These are phyloP conservation scores for Sinelater perroti DNA, from an alignment of 2,888 invertebrate species.

Conservation along the genomic window DNA sequence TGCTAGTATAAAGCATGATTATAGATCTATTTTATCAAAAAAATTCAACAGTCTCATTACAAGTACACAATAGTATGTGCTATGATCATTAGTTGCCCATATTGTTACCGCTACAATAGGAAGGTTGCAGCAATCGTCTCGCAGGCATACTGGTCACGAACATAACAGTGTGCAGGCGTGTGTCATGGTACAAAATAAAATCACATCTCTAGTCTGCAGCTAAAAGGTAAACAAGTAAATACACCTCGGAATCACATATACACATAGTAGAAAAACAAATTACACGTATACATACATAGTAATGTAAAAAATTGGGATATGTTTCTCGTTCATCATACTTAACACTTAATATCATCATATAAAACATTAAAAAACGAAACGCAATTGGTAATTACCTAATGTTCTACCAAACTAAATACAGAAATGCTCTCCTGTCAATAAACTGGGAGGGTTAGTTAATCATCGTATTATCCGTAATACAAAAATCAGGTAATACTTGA, in stretches of 20 bases:
- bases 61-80: slow-evolving; percentile 16
- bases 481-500: not conserved
- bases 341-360: not conserved
- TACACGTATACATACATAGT: slow-evolving; percentile 3
- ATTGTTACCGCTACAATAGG: too few relatives aligned
- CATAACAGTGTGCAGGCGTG: slow-evolving; percentile 8
- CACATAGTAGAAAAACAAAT: not conserved
- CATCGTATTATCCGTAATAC: too few relatives aligned
- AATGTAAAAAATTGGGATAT: slow-evolving; percentile 14
- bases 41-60: slow-evolving; percentile 23
- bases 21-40: slow-evolving; percentile 18
- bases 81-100: slow-evolving; percentile 8
- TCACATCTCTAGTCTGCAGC: not conserved
- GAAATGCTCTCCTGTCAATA: not conserved
- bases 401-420: not conserved
- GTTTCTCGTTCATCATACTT: not conserved
- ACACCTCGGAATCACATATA: not conserved
- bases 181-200: slow-evolving; percentile 17
- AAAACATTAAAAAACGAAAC: not conserved
- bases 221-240: not conserved
- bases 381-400: not conserved
- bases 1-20: slow-evolving; percentile 10
- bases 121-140: too few relatives aligned
- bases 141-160: too few relatives aligned
- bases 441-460: too few relatives aligned